phyloP scores from a whole-genome alignment of 2,888 invertebrate species.

The Imbricaverruca yamaguchii region DNA sequence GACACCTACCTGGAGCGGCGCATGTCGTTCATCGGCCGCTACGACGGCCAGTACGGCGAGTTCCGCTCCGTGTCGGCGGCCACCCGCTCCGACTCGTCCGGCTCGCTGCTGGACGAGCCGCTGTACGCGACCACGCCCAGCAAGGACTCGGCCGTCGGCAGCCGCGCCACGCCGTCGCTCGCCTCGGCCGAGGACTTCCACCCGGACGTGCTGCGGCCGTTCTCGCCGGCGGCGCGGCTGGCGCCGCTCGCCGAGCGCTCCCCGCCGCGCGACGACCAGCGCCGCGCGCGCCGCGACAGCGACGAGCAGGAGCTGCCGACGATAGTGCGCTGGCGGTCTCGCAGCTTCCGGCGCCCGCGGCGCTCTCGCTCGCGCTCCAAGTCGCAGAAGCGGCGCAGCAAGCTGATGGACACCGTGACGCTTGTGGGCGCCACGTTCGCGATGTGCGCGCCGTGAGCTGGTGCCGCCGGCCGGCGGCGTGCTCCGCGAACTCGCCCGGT shows the following conservation, averaged over 20 bases:
- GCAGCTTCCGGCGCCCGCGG: conserved; percentile 10
- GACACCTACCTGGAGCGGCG: neutral
- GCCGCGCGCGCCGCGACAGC: neutral
- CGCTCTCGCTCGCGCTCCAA: conserved; percentile 13
- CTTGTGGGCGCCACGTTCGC: conserved; percentile 6
- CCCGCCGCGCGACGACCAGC: neutral
- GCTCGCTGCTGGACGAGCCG: conserved; percentile 13
- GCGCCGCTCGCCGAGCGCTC: conserved; percentile 5
- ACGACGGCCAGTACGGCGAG: neutral
- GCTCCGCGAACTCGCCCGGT: conserved; percentile 6
- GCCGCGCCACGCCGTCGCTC: conserved; percentile 14
- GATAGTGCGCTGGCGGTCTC: conserved; percentile 6
- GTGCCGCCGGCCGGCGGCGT: neutral
- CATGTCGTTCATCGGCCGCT: conserved; percentile 12
- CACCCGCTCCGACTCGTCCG: neutral
- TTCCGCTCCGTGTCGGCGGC: neutral
- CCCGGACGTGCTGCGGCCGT: conserved; percentile 7
- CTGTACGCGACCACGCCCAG: conserved; percentile 7
- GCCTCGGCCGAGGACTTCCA: conserved; percentile 16
- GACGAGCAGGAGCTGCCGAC: neutral
- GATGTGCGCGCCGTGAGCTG: conserved; percentile 17
- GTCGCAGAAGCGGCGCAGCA: conserved; percentile 7
- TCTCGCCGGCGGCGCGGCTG: conserved; percentile 14
- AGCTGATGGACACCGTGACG: neutral
- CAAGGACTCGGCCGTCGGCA: conserved; percentile 17